Conservation (phyloP, 2,888 invertebrate genomes). For the Ypsolopha sequella region DNA sequence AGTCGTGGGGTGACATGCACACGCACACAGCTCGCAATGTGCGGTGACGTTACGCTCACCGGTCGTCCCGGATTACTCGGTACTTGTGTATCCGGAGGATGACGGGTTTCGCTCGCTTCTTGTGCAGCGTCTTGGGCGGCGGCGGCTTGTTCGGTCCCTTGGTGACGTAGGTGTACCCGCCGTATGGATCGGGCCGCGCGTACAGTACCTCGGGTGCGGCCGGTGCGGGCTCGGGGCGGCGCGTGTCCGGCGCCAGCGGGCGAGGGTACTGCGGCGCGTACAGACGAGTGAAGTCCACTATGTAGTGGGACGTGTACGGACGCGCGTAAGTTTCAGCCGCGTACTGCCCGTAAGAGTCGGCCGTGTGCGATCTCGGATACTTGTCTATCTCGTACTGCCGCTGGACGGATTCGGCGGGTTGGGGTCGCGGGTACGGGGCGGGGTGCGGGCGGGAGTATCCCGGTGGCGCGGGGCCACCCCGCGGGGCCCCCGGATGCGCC, state of each 20-base stretch:
- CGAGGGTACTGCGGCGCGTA: background rate
- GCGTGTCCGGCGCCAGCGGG: background rate
- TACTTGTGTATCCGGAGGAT: constrained; percentile 48
- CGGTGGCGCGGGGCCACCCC: constrained; percentile 5
- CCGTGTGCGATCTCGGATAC: background rate
- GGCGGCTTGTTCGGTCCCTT: constrained; percentile 13
- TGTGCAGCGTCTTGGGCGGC: constrained; percentile 9
- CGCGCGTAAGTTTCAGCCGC: background rate
- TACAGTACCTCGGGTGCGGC: constrained; percentile 31
- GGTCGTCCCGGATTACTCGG: constrained; percentile 27
- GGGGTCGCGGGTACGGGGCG: background rate
- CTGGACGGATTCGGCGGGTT: too few relatives aligned
- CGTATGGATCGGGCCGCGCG: constrained; percentile 39
- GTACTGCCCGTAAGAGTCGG: background rate
- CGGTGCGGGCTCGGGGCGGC: constrained; percentile 13
- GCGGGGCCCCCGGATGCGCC: background rate
- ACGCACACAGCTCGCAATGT: background rate
- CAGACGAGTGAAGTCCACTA: background rate
- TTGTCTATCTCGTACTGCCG: background rate
- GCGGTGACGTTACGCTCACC: constrained; percentile 3
- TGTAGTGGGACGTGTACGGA: background rate
- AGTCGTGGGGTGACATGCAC: too few relatives aligned
- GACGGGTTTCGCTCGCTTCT: constrained; percentile 24
- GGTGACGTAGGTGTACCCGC: constrained; percentile 44
- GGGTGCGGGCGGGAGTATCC: constrained; percentile 1